Conservation (phyloP, 2,797 vertebrate species). For the Clarias laeviceps region DNA sequence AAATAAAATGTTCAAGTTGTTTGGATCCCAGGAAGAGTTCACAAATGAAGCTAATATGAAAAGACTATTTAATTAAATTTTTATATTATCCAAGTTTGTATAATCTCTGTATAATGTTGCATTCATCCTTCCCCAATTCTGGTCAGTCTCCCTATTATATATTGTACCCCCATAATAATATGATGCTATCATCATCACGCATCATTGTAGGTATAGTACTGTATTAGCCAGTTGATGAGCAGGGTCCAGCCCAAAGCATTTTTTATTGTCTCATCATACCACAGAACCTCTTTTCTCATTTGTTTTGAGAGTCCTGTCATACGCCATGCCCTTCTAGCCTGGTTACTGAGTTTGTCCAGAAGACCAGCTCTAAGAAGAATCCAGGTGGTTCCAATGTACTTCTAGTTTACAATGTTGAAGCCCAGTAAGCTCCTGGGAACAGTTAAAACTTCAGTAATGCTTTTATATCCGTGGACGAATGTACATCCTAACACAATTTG, state of each 20-base stretch:
- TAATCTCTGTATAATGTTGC: neutral
- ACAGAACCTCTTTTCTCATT: neutral
- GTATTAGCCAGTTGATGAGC: neutral
- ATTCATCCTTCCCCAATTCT: neutral
- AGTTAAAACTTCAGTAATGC: neutral
- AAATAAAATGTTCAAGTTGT: neutral
- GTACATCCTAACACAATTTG: neutral
- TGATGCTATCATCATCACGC: neutral
- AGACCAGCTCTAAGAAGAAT: neutral
- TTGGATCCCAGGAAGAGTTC: neutral
- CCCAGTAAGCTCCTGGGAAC: neutral
- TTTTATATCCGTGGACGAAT: neutral
- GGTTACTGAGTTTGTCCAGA: neutral
- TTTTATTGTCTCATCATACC: neutral
- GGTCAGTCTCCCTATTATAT: neutral
- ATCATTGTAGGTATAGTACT: neutral
- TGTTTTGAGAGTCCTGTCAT: neutral
- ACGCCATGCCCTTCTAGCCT: neutral
- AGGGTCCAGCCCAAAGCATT: neutral
- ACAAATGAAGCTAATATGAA: neutral
- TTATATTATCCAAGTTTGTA: too few relatives aligned
- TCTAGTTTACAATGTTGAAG: neutral
- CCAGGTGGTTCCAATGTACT: neutral
- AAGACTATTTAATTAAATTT: too few relatives aligned
- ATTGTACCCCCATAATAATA: neutral